Percentiles rank a stretch among this genome's conserved stretches.
These are phyloP conservation scores for Aplochiton taeniatus DNA, from an alignment of 2,797 vertebrate species.

Conservation along the genomic window DNA sequence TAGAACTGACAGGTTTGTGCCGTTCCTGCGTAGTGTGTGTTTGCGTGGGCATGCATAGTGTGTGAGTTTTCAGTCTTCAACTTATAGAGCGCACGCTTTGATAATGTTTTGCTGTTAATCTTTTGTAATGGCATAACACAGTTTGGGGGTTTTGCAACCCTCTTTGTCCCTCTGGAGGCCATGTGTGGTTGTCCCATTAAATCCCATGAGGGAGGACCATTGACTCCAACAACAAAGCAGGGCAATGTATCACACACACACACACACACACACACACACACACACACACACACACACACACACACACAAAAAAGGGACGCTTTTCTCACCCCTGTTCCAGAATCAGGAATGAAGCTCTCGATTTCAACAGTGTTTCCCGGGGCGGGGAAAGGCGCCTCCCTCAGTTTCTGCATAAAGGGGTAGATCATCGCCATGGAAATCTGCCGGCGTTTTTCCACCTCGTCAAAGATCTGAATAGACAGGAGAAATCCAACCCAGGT, in stretches of 20 bases:
- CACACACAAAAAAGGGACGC: not conserved
- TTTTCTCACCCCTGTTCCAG: conserved; percentile 86
- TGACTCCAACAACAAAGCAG: not conserved
- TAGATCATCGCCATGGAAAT: conserved; percentile 94
- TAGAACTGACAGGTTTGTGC: conserved; percentile 1
- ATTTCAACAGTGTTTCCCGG: conserved; percentile 92
- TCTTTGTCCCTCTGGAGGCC: too few relatives aligned
- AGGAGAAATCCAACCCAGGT: not conserved
- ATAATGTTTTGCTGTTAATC: too few relatives aligned
- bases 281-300: not conserved
- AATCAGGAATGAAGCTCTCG: conserved; percentile 95
- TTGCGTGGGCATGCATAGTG: not conserved
- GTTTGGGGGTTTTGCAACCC: too few relatives aligned
- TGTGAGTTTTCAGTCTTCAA: not conserved
- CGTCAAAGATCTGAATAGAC: conserved; percentile 85
- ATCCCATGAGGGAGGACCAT: too few relatives aligned
- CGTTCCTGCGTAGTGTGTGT: not conserved
- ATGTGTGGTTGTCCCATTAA: not conserved
- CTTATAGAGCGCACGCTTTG: too few relatives aligned
- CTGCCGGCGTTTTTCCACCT: conserved; percentile 94
- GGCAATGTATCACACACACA: not conserved
- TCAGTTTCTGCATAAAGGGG: conserved; percentile 96
- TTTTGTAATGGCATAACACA: too few relatives aligned
- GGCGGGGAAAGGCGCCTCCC: conserved; percentile 89
- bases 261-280: not conserved